Conservation (phyloP, 2,797 vertebrate genomes). For the Sebastes nivosus region DNA sequence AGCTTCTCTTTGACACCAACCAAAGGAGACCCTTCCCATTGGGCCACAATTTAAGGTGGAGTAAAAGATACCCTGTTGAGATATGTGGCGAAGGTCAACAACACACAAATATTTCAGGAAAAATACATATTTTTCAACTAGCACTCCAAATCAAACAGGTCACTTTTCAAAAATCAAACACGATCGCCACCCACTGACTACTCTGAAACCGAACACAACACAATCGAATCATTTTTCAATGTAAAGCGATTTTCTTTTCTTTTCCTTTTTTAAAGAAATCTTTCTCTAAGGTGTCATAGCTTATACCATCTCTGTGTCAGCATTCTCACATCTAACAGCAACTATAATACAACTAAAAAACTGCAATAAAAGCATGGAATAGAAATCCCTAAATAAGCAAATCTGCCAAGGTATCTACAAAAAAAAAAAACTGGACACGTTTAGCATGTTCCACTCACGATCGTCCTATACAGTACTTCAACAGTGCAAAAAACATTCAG, state of each 20-base stretch:
- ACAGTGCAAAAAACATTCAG: slow-evolving; percentile 74
- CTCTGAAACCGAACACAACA: slow-evolving; percentile 52
- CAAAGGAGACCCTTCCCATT: background rate
- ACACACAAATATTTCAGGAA: slow-evolving; percentile 33
- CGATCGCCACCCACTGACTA: slow-evolving; percentile 41
- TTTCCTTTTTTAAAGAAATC: slow-evolving; percentile 52
- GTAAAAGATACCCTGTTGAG: background rate
- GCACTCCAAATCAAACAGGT: slow-evolving; percentile 55
- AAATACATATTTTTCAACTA: slow-evolving; percentile 39
- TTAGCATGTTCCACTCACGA: slow-evolving; percentile 29
- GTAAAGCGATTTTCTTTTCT: slow-evolving; percentile 50
- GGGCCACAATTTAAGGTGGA: background rate
- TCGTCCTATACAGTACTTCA: slow-evolving; percentile 71
- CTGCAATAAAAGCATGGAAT: slow-evolving; percentile 29
- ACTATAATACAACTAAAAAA: slow-evolving; percentile 53
- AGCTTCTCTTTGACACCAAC: slow-evolving; percentile 24
- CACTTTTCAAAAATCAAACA: slow-evolving; percentile 47
- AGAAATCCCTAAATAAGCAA: slow-evolving; percentile 38
- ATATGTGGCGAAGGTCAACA: slow-evolving; percentile 22
- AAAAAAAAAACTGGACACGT: slow-evolving; percentile 10
- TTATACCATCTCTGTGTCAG: slow-evolving; percentile 62
- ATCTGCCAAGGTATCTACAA: slow-evolving; percentile 31
- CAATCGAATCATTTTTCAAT: slow-evolving; percentile 57
- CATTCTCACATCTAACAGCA: slow-evolving; percentile 47
- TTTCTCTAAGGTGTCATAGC: slow-evolving; percentile 58